A percentile compares a stretch with the other conserved stretches of the same genome.
Evolutionary conservation across 2,888 invertebrate species (phyloP).

Genomic region (Cenopis cana): DNA sequence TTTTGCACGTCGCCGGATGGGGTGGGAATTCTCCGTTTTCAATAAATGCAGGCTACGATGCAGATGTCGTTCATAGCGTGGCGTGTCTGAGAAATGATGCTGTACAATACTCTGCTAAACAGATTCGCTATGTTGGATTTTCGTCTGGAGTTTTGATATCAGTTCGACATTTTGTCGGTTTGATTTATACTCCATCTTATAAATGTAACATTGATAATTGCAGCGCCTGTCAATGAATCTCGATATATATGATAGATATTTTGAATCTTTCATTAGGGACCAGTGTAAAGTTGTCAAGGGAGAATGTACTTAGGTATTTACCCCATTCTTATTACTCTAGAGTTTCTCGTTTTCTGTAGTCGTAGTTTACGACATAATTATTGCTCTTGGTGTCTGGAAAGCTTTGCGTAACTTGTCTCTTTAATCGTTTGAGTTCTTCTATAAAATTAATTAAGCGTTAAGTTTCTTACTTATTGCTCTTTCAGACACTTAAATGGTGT

Average conservation of each 20-base stretch:
- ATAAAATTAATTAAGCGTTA: conserved; percentile 35
- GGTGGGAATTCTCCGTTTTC: conserved; percentile 57
- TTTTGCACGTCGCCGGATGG: conserved; percentile 58
- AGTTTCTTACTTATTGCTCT: conserved; percentile 32
- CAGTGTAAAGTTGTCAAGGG: background rate
- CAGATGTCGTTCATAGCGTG: conserved; percentile 48
- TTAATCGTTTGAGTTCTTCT: conserved; percentile 10
- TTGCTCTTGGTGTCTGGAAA: conserved; percentile 10
- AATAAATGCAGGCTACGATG: conserved; percentile 61
- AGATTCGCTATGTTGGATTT: conserved; percentile 22
- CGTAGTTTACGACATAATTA: conserved; percentile 27
- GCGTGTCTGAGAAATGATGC: conserved; percentile 28
- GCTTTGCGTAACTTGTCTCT: conserved; percentile 15
- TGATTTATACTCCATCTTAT: background rate
- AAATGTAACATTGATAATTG: background rate
- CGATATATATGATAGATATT: background rate
- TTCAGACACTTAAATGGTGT: conserved; percentile 6
- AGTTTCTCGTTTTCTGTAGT: conserved; percentile 11
- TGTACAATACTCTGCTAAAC: conserved; percentile 28
- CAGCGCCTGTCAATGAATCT: too few relatives aligned
- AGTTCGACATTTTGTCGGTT: background rate
- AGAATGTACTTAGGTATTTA: background rate
- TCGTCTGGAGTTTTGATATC: conserved; percentile 15
- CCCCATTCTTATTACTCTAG: background rate
- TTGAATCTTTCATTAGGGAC: background rate